Evolutionary conservation across 1,140 invertebrate genomes (phyloP), one percentile per base, ranked within the genome.

Genomic region (Polyergus mexicanus): DNA sequence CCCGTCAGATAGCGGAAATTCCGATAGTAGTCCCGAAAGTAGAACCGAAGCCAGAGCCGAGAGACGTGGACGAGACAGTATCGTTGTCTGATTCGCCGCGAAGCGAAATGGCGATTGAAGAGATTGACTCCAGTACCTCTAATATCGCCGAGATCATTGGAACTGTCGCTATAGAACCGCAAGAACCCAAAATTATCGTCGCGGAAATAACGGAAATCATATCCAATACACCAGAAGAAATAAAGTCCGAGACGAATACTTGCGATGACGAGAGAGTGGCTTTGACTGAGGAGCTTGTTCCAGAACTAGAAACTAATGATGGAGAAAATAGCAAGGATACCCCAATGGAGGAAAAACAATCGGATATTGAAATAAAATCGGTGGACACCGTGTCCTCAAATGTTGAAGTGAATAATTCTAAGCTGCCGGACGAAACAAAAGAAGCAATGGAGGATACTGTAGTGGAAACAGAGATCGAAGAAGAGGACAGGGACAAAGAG

Each of bases 101-200:
- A n/a, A 92, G 93, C 51, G 94, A 94, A 74, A 92, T 95, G 68
- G 88, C 92, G 11, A 93, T 94, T n/a, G 94, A 94, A 75, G 94
- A 95, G 51, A 95, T 95, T 25, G 94, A 95, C 69, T 92, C 94
- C 0, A 95, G 92, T 32, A 91, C 92, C 6, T 93, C 94, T 3
- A 95, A 95, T 72, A 95, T 95, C 35, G 94, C 94, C 1, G 94
- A 95, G 74, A 95, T 94, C 47, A 95, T 95, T 87, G 93, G 93
- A 5, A 94, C 94, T 1, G 92, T 94, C n/a, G 88, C 92, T 19
- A 91, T 92, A 19, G 92, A 93, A 25, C 86, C 88, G 0, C 74
- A 87, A 16, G 91, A 93, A 44, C 84, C 91, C 0, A 94, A 93
- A 87, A 86, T 92, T 41, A 88, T 92, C 38, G 85, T 91, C 5